These are phyloP conservation scores for Fulmarus glacialis DNA, from an alignment of 2,113 vertebrate genomes.

Conservation along the genomic window DNA sequence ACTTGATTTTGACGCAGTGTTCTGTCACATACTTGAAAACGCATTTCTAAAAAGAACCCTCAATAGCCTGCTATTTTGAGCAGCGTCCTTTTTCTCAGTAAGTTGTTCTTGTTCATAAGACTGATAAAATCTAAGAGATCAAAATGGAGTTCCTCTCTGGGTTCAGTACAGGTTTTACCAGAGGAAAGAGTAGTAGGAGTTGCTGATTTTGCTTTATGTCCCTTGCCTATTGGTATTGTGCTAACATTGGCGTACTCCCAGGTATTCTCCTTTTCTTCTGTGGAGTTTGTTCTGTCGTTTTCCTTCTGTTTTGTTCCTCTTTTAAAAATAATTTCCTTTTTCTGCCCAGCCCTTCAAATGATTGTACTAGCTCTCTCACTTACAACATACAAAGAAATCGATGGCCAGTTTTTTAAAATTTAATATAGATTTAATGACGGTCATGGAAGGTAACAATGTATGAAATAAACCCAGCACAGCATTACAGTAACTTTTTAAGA, in stretches of 20 bases:
- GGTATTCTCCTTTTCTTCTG: background rate
- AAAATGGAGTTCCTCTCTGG: background rate
- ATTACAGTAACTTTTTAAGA: background rate
- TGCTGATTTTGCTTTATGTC: background rate
- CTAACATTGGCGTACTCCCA: rapidly evolving
- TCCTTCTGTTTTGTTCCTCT: background rate
- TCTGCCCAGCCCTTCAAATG: background rate
- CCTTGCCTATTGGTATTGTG: background rate
- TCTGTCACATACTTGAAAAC: background rate
- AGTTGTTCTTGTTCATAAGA: background rate
- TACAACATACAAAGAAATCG: background rate
- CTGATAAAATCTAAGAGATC: background rate
- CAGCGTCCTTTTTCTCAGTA: background rate
- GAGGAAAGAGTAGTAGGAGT: background rate
- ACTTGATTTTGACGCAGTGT: background rate
- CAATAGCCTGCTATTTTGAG: background rate
- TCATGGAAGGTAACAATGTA: background rate
- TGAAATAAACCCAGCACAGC: background rate
- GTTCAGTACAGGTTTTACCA: background rate
- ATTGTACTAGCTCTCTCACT: background rate
- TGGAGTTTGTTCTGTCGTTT: background rate
- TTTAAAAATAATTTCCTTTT: background rate
- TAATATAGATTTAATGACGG: background rate
- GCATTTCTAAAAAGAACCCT: background rate
- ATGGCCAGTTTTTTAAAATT: background rate